Conservation (phyloP, 2,113 vertebrate genomes). For the Syngnathoides biaculeatus region DNA sequence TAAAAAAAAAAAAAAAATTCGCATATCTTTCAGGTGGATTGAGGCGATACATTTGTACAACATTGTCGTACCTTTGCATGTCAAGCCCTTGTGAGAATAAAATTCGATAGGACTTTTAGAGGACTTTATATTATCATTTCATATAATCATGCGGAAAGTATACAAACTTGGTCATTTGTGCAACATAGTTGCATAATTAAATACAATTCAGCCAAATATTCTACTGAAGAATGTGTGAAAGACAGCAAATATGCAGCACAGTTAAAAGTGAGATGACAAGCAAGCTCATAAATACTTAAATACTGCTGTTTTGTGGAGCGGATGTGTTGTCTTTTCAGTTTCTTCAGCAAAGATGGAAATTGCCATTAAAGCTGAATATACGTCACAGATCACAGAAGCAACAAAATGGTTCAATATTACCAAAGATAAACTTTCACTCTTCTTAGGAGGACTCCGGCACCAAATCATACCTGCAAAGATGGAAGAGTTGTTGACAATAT, state of each 20-base stretch:
- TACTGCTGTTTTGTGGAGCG: constrained; percentile 24
- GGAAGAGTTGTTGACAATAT: constrained; percentile 2
- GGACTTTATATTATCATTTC: constrained; percentile 24
- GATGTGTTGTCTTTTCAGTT: constrained; percentile 26
- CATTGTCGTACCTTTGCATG: constrained; percentile 14
- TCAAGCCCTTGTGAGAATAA: constrained; percentile 46
- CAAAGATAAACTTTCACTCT: constrained; percentile 17
- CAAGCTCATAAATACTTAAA: constrained; percentile 49
- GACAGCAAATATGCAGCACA: constrained; percentile 31
- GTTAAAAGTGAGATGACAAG: constrained; percentile 37
- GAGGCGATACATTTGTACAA: constrained; percentile 36
- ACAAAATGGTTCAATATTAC: constrained; percentile 33
- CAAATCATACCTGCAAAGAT: constrained; percentile 71
- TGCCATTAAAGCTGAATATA: constrained; percentile 56
- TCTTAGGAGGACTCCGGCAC: constrained; percentile 69
- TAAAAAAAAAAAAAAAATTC: constrained; percentile 50
- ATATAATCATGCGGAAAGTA: constrained; percentile 14
- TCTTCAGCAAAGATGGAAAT: constrained; percentile 39
- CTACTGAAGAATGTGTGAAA: constrained; percentile 43
- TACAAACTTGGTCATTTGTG: constrained; percentile 38
- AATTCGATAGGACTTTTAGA: constrained; percentile 36
- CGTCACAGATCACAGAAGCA: constrained; percentile 57
- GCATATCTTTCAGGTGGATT: constrained; percentile 25
- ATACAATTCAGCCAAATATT: constrained; percentile 50
- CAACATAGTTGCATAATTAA: constrained; percentile 60